phyloP scores from a whole-genome alignment of 2,797 vertebrate species.

The Chaetophractus vellerosus region DNA sequence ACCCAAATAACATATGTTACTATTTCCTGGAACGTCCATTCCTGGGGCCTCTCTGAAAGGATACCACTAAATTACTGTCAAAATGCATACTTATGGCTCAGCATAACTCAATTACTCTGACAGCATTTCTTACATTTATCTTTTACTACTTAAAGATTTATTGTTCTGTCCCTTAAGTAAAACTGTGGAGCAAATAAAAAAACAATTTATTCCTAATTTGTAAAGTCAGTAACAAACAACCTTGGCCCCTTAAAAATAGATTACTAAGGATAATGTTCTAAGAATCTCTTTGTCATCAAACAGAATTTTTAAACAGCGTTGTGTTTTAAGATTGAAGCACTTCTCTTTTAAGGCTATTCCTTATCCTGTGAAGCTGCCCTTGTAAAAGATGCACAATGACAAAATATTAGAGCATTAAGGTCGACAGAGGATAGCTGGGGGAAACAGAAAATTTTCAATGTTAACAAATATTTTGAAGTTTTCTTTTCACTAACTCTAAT shows the following conservation, averaged over 20 bases:
- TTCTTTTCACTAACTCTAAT: slow-evolving; percentile 73
- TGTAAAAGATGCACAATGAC: slow-evolving; percentile 84
- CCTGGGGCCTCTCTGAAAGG: slow-evolving; percentile 7
- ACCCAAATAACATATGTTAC: slow-evolving; percentile 51
- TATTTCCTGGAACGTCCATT: slow-evolving; percentile 52
- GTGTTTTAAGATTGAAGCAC: slow-evolving; percentile 83
- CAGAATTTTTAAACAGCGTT: slow-evolving; percentile 83
- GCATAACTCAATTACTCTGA: slow-evolving; percentile 83
- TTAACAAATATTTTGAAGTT: slow-evolving; percentile 54
- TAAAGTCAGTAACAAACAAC: slow-evolving; percentile 84
- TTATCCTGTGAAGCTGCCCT: slow-evolving; percentile 87
- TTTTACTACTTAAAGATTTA: slow-evolving; percentile 79
- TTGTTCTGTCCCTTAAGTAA: slow-evolving; percentile 82
- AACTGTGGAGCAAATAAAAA: slow-evolving; percentile 83
- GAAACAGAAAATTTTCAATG: slow-evolving; percentile 68
- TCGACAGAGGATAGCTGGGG: slow-evolving; percentile 65
- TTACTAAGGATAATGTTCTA: slow-evolving; percentile 82
- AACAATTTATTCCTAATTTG: slow-evolving; percentile 86
- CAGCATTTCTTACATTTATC: slow-evolving; percentile 77
- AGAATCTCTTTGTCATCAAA: slow-evolving; percentile 84
- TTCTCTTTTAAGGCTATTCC: slow-evolving; percentile 78
- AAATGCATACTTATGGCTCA: slow-evolving; percentile 69
- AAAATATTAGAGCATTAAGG: slow-evolving; percentile 74
- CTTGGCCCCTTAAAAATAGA: slow-evolving; percentile 83
- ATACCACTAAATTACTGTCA: slow-evolving; percentile 71